Evolutionary conservation across 2,113 vertebrate species (phyloP).

Genomic region (Corythornis madagascariensis): DNA sequence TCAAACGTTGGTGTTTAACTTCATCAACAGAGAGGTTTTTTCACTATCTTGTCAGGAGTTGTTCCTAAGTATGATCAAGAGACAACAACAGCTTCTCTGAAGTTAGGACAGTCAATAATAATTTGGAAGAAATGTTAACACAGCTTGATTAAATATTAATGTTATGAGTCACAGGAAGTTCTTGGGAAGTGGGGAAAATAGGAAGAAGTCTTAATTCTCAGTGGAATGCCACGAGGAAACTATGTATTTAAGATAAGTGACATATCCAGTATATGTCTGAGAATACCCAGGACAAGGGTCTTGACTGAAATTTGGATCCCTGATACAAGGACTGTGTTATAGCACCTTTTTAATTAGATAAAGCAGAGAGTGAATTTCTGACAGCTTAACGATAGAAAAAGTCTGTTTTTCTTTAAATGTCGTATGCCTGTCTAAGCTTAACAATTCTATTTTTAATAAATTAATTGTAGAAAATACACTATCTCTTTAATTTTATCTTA

Average conservation of each 20-base stretch:
- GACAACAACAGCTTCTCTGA: not conserved
- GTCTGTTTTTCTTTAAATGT: not conserved
- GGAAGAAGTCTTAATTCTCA: not conserved
- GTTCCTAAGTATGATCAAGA: slow-evolving; percentile 23
- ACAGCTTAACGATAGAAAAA: not conserved
- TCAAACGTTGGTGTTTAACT: slow-evolving; percentile 14
- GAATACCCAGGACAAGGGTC: not conserved
- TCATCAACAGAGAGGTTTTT: not conserved
- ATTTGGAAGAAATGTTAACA: slow-evolving; percentile 46
- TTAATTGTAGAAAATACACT: not conserved
- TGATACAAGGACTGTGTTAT: not conserved
- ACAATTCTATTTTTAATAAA: slow-evolving; percentile 10
- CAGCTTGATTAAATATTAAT: slow-evolving; percentile 43
- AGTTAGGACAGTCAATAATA: slow-evolving; percentile 42
- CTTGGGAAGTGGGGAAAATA: not conserved
- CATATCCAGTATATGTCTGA: not conserved
- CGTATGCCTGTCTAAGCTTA: not conserved
- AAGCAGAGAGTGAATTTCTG: not conserved
- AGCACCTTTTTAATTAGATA: not conserved
- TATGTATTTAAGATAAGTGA: not conserved
- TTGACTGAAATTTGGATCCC: not conserved
- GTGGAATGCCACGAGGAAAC: not conserved
- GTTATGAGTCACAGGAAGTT: slow-evolving; percentile 32
- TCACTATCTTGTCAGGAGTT: not conserved
- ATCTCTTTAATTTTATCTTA: slow-evolving; percentile 10